phyloP scores from a whole-genome alignment of 2,113 vertebrate species.

The Scartelaos histophorus region DNA sequence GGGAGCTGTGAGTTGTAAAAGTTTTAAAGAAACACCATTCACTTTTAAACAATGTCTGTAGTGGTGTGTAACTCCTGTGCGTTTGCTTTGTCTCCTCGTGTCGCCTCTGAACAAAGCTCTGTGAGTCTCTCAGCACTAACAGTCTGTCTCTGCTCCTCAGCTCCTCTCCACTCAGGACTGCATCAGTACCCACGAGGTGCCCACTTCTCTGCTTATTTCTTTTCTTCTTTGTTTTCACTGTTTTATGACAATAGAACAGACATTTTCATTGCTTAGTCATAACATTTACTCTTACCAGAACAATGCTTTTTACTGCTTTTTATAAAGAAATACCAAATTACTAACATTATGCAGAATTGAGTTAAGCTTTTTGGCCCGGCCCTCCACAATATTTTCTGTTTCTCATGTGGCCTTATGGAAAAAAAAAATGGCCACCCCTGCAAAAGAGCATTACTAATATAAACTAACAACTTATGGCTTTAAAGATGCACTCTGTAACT shows the following conservation, averaged over 20 bases:
- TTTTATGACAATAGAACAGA: not conserved
- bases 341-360: too few relatives aligned
- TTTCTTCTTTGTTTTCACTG: not conserved
- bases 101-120: constrained; percentile 60
- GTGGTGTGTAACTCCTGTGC: constrained; percentile 51
- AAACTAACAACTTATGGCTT: too few relatives aligned
- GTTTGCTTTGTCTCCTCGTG: constrained; percentile 62
- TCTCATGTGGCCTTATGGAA: too few relatives aligned
- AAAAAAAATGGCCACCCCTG: too few relatives aligned
- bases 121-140: constrained; percentile 73
- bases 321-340: too few relatives aligned
- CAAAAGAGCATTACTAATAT: too few relatives aligned
- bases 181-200: constrained; percentile 95
- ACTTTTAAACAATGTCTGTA: constrained; percentile 58
- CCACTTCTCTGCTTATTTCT: constrained; percentile 51
- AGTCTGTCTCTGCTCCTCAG: constrained; percentile 78
- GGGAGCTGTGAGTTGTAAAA: constrained; percentile 64
- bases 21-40: constrained; percentile 60
- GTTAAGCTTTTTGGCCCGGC: too few relatives aligned
- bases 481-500: too few relatives aligned
- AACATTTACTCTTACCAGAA: too few relatives aligned
- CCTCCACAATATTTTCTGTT: too few relatives aligned
- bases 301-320: too few relatives aligned
- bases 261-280: too few relatives aligned
- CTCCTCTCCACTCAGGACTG: constrained; percentile 94